Percentiles rank a stretch among this genome's conserved stretches.
Conservation (phyloP, 2,797 vertebrate species). For the Enteromius fasciolatus region DNA sequence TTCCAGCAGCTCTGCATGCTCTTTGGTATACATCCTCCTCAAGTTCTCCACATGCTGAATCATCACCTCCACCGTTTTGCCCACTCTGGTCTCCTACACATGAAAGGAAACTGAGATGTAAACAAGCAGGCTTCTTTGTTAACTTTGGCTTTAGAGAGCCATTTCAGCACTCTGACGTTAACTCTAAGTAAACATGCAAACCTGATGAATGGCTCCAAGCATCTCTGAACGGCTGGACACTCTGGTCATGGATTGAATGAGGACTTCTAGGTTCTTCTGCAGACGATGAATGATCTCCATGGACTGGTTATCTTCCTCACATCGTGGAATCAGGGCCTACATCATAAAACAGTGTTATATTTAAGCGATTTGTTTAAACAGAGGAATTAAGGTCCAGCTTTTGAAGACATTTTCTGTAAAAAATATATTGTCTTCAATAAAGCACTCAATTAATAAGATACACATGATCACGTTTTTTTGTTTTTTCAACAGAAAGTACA, state of each 20-base stretch:
- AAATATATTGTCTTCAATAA: neutral
- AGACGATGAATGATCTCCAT: conserved; percentile 92
- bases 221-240: conserved; percentile 94
- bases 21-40: conserved; percentile 92
- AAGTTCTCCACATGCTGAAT: conserved; percentile 97
- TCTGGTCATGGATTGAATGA: conserved; percentile 86
- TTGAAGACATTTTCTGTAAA: neutral
- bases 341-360: neutral
- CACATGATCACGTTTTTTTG: neutral
- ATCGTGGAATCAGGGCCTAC: conserved; percentile 86
- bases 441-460: neutral
- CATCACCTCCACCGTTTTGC: conserved; percentile 96
- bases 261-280: conserved; percentile 88
- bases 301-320: conserved; percentile 90
- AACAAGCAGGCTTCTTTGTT: neutral
- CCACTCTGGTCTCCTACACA: conserved; percentile 79
- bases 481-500: neutral
- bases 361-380: neutral
- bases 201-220: conserved; percentile 97
- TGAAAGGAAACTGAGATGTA: conserved; percentile 11
- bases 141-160: neutral
- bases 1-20: conserved; percentile 91
- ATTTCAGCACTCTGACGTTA: neutral
- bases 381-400: neutral
- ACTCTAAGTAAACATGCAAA: conserved; percentile 61